A percentile compares a stretch with the other conserved stretches of the same genome.
These are phyloP conservation scores for Anabacerthia variegaticeps DNA, from an alignment of 2,797 vertebrate genomes.

Conservation along the genomic window DNA sequence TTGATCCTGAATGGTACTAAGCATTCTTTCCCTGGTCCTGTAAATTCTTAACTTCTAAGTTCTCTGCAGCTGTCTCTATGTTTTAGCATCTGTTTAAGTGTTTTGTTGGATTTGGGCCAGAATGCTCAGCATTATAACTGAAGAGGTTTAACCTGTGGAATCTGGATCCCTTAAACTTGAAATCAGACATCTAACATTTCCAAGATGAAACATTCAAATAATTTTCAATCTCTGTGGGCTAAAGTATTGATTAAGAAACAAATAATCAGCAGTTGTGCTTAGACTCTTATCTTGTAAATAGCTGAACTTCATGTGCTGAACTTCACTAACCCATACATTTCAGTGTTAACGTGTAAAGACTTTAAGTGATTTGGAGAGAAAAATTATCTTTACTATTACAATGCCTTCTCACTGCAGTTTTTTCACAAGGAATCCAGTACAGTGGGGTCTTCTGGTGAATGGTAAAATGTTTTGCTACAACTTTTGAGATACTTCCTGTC, in stretches of 20 bases:
- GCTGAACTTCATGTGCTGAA: neutral
- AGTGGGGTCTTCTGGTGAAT: neutral
- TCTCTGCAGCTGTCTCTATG: conserved; percentile 15
- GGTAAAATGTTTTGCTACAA: neutral
- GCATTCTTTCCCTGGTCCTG: neutral
- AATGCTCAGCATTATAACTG: neutral
- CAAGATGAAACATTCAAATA: conserved; percentile 33
- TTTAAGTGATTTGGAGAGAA: neutral
- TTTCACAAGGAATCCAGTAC: neutral
- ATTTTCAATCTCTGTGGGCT: neutral
- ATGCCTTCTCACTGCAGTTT: neutral
- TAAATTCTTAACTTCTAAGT: conserved; percentile 29
- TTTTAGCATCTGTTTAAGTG: conserved; percentile 43
- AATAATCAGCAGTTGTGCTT: neutral
- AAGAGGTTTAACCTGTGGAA: conserved; percentile 29
- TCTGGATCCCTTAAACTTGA: conserved; percentile 17
- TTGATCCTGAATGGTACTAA: conserved; percentile 9
- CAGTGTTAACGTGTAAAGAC: neutral
- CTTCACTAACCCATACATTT: neutral
- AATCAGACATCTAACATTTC: conserved; percentile 26
- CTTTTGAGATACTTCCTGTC: neutral
- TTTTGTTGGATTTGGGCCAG: conserved; percentile 44
- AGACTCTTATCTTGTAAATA: neutral
- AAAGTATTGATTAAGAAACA: conserved; percentile 41
- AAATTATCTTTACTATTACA: neutral